phyloP scores from a whole-genome alignment of 1,140 invertebrate species.

The Caenorhabditis inopinata region DNA sequence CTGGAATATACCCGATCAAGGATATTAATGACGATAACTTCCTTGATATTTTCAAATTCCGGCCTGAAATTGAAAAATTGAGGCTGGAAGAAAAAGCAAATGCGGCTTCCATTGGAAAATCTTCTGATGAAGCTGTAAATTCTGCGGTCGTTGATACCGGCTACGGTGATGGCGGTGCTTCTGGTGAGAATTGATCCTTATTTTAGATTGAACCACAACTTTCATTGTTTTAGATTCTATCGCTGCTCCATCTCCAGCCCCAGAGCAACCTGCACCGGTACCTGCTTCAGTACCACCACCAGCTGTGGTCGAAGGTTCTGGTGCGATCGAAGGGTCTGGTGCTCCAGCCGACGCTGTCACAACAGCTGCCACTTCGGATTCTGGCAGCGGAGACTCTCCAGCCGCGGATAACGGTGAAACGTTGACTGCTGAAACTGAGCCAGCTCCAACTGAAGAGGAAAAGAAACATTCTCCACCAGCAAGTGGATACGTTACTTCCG shows the following conservation, averaged over 20 bases:
- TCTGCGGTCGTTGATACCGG: slow-evolving; percentile 1
- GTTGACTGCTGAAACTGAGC: slow-evolving; percentile 10
- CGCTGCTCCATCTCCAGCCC: background rate
- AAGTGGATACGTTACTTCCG: slow-evolving; percentile 8
- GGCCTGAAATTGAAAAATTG: slow-evolving; percentile 22
- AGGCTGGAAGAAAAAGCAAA: slow-evolving; percentile 16
- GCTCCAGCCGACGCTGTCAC: background rate
- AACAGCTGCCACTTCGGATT: background rate
- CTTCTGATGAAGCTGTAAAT: background rate
- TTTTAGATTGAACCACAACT: background rate
- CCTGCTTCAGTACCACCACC: background rate
- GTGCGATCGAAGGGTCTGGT: background rate
- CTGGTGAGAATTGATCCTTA: background rate
- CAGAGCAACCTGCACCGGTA: slow-evolving; percentile 8
- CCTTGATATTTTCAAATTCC: slow-evolving; percentile 41
- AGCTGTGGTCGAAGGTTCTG: background rate
- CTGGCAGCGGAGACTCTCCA: background rate
- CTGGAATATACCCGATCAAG: slow-evolving; percentile 40
- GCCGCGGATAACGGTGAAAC: background rate
- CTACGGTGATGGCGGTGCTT: background rate
- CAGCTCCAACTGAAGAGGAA: background rate
- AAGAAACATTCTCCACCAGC: background rate
- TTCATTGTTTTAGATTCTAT: background rate
- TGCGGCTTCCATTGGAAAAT: slow-evolving; percentile 19
- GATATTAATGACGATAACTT: slow-evolving; percentile 41